Base-by-base conservation (phyloP, 2,888 invertebrate species). In the Amblyjoppa fuscipennis region DNA sequence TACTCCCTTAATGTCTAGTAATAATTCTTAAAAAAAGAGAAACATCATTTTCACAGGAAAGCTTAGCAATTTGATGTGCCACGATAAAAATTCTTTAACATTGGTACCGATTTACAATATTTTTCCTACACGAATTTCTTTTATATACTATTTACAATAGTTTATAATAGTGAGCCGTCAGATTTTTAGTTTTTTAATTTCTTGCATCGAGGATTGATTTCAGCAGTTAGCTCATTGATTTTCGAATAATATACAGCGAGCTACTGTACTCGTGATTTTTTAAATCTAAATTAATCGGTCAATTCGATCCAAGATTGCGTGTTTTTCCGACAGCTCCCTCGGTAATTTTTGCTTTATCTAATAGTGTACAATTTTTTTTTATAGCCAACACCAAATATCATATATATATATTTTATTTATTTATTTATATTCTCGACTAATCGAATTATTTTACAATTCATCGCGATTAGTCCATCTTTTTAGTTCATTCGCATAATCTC, bases 351-450 rank as follows among this genome's bases (percentile, higher is more conserved):
- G 78, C 59, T 80, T 89, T 89, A 90, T 38, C 89, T 91, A 90
- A 88, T 89, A 92, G 91, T 91, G 87, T 91, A 91, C 90, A 90
- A 88, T 56, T 25, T 56, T 56, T 53, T 89, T 91, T 87, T 88
- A 87, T 91, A 90, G 89, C 89, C 89, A 91, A 92, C 90, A 91
- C 88, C 89, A 84, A 91, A 89, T 89, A 89, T 87, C 84, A 81
- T 74, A 71, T 41, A 88, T 84, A 79, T 88, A 81, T 85, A 75
- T 84, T 74, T 88, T 78, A 84, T 77, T 88, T 84, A 77, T 84
- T 70, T 78, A 77, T 73, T 84, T 81, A 78, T 86, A 87, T 89
- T 85, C 83, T 81, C 80, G 81, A 81, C 68, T 74, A 84, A 86
- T 88, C 85, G 86, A 28, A 87, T 78, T 87, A 87, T 80, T 84